Evolutionary conservation across 2,888 invertebrate genomes (phyloP), one percentile per base, ranked within the genome.

Genomic region (Himalopsyche kuldschensis): DNA sequence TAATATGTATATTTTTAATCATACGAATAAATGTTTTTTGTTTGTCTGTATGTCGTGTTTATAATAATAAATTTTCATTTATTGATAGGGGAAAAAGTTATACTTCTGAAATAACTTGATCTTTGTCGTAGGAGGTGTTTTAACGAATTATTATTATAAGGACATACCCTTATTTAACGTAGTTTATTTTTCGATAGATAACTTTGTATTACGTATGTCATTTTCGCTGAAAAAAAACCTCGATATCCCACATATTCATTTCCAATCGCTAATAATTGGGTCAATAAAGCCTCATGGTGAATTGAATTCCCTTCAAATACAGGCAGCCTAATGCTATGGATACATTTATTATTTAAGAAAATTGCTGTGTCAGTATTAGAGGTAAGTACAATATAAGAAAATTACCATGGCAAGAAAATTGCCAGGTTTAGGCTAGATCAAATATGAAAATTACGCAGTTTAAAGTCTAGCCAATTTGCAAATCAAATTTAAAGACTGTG

Each of bases 381-480:
- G 55, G 55, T 55, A 20, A 24, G 24, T 55, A 55, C 20, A 55
- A n/a, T 55, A 10, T 20, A 20, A 27, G 69, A 69, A 69, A 30
- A 69, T 69, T 69, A 69, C 69, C 30, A 69, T 30, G 69, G 27
- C 24, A 69, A 69, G 69, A 69, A 69, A 69, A 69, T 69, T 69
- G 69, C 69, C 11, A 69, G 69, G 69, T 30, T 30, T 55, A 27
- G 27, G 69, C 30, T 69, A 30, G 69, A 69, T 69, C 69, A 69
- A 69, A 69, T 69, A 69, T 69, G 69, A 69, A 69, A 69, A 69
- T 69, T 69, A 69, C 69, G 69, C 69, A 69, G 69, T 69, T 69
- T 69, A 69, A 69, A 69, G 69, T 69, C 69, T 69, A 69, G 69
- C 69, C 69, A 69, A 69, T 69, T 69, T 69, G 69, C 69, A 69